These are phyloP conservation scores for Glaucidium brasilianum DNA, from an alignment of 2,113 vertebrate species.

Conservation along the genomic window DNA sequence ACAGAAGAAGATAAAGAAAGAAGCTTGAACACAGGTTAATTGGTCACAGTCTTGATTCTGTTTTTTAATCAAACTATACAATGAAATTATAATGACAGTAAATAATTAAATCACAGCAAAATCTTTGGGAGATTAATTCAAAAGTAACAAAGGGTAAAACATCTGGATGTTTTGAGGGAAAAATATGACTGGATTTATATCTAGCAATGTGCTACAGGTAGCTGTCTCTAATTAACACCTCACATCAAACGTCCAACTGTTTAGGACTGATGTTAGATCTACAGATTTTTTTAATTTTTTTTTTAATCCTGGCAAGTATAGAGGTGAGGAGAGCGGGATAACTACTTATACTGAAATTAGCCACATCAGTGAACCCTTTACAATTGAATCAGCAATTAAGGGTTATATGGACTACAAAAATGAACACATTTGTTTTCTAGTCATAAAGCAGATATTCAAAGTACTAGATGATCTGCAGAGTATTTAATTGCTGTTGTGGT, in stretches of 20 bases:
- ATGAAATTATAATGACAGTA: background rate
- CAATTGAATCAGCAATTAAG: background rate
- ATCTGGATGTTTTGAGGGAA: background rate
- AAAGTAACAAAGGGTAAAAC: background rate
- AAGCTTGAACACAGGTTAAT: background rate
- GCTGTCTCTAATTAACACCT: slow-evolving; percentile 2
- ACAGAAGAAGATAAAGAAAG: background rate
- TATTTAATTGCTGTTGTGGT: slow-evolving; percentile 36
- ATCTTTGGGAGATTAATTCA: background rate
- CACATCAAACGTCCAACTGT: background rate
- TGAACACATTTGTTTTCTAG: slow-evolving; percentile 2
- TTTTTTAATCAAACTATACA: background rate
- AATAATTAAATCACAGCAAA: background rate
- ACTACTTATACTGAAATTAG: background rate
- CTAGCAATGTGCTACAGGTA: background rate
- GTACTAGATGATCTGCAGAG: background rate
- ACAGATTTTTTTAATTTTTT: too few species aligned
- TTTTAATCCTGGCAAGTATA: background rate
- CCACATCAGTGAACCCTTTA: background rate
- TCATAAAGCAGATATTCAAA: slow-evolving; percentile 12
- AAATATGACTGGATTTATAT: background rate
- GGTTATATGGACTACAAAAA: background rate
- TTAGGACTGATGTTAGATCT: background rate
- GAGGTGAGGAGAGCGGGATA: background rate
- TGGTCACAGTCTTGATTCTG: background rate